Evolutionary conservation across 92 coral and sea anemone genomes (phyloP).

Genomic region (Nematostella vectensis): DNA sequence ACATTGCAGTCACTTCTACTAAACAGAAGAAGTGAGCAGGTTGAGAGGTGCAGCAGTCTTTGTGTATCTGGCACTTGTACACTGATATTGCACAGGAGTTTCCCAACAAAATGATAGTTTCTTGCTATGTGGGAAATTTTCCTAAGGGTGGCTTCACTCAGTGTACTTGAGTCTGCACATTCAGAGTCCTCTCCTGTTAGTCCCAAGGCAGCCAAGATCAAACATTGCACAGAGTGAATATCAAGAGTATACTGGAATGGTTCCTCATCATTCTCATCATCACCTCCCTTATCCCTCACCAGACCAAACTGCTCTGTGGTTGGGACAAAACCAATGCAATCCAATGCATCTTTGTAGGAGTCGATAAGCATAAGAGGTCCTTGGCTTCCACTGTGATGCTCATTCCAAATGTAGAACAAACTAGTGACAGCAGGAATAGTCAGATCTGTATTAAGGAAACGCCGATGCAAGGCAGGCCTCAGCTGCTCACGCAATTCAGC

Average conservation of each 20-base stretch:
- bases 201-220: conserved; percentile 30
- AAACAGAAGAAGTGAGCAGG: conserved; percentile 45
- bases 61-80: conserved; percentile 23
- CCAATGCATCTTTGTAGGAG: conserved; percentile 47
- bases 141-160: conserved; percentile 18
- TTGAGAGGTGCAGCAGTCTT: conserved; percentile 41
- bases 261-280: conserved; percentile 1
- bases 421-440: conserved; percentile 48
- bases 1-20: conserved; percentile 38
- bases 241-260: conserved; percentile 33
- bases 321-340: conserved; percentile 32
- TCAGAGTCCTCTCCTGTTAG: background rate
- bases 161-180: conserved; percentile 5
- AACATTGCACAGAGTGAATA: conserved; percentile 31
- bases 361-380: conserved; percentile 31
- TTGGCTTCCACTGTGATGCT: conserved; percentile 26
- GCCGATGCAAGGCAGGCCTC: conserved; percentile 43
- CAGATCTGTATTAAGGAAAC: conserved; percentile 49
- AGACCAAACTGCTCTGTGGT: conserved; percentile 47
- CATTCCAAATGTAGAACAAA: conserved; percentile 57
- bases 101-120: conserved; percentile 31
- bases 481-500: conserved; percentile 33
- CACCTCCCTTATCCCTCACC: background rate
- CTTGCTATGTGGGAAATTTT: conserved; percentile 24
- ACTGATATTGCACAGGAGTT: conserved; percentile 10